Evolutionary conservation across 2,888 invertebrate genomes (phyloP).

Genomic region (Philaethria dido): DNA sequence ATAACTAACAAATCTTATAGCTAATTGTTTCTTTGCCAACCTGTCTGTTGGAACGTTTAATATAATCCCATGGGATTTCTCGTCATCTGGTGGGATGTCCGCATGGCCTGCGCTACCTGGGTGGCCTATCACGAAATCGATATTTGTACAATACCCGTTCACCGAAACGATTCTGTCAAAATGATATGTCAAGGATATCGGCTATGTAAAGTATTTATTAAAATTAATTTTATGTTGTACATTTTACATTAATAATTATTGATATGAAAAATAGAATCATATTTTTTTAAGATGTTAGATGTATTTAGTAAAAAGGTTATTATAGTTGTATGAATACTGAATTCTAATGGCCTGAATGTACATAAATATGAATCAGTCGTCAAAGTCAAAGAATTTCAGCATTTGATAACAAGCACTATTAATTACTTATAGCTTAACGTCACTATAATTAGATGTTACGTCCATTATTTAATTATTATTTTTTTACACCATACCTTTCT

Average conservation of each 20-base stretch:
- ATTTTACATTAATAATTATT: neutral
- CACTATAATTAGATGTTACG: neutral
- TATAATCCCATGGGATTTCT: conserved; percentile 40
- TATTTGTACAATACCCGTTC: conserved; percentile 49
- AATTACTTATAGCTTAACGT: neutral
- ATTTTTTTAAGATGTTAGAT: neutral
- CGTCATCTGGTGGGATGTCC: conserved; percentile 45
- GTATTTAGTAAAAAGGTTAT: neutral
- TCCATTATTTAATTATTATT: neutral
- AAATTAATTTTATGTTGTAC: neutral
- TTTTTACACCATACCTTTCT: neutral
- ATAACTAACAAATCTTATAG: neutral
- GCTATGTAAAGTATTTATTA: conserved; percentile 7
- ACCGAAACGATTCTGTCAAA: conserved; percentile 38
- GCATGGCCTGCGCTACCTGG: conserved; percentile 55
- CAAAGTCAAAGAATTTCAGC: neutral
- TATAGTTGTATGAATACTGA: neutral
- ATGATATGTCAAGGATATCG: conserved; percentile 33
- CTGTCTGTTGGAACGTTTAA: conserved; percentile 1
- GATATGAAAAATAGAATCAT: neutral
- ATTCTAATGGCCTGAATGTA: neutral
- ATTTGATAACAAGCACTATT: neutral
- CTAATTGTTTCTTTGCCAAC: conserved; percentile 21
- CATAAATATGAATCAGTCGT: neutral
- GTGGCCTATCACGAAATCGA: conserved; percentile 58